phyloP scores from a whole-genome alignment of 2,797 vertebrate genomes.

The Phyllotis vaccarum region DNA sequence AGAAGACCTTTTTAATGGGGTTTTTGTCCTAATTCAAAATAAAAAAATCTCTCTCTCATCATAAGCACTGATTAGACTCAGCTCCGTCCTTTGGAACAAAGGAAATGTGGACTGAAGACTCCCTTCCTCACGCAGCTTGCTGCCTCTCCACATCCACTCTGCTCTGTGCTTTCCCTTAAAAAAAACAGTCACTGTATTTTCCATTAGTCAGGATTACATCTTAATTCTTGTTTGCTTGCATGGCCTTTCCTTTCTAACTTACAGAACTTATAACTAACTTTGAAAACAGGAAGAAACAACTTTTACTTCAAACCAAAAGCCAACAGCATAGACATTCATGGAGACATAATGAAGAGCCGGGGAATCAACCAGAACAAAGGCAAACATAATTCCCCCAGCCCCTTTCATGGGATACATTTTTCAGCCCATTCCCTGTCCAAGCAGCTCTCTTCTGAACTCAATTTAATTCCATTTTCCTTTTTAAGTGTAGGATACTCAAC shows the following conservation, averaged over 20 bases:
- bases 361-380: not conserved
- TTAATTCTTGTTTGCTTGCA: not conserved
- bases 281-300: not conserved
- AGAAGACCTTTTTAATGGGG: not conserved
- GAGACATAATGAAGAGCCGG: conserved; percentile 5
- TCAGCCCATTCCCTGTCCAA: not conserved
- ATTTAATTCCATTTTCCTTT: not conserved
- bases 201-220: not conserved
- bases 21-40: not conserved
- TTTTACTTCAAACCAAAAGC: not conserved
- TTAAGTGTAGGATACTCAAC: not conserved
- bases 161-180: conserved; percentile 29
- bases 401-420: not conserved
- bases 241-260: not conserved
- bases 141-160: not conserved
- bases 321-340: conserved; percentile 2
- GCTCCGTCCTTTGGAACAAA: not conserved
- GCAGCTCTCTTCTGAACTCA: conserved; percentile 29
- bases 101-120: not conserved
- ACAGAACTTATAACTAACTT: conserved; percentile 9
- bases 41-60: not conserved
- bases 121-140: not conserved
- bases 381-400: not conserved
- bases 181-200: not conserved
- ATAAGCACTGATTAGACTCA: not conserved